These are phyloP conservation scores for Heliconius erato DNA, from an alignment of 2,888 invertebrate species.

Conservation along the genomic window DNA sequence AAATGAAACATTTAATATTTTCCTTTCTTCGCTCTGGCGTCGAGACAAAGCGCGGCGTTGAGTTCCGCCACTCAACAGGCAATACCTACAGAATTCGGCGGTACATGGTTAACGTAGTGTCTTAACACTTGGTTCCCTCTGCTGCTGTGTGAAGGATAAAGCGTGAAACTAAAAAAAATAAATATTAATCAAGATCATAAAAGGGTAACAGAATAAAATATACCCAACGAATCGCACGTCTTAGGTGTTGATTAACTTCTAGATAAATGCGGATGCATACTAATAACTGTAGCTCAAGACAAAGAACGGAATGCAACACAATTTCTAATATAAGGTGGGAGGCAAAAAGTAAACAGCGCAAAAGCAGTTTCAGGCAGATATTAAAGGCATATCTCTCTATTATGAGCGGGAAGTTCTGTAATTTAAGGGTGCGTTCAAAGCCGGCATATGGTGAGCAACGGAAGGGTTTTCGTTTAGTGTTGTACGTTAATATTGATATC, in stretches of 20 bases:
- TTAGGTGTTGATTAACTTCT: conserved; percentile 36
- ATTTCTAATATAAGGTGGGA: conserved; percentile 80
- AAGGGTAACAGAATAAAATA: not conserved
- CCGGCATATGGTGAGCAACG: conserved; percentile 78
- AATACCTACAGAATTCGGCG: not conserved
- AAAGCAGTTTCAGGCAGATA: conserved; percentile 82
- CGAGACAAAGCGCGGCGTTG: not conserved
- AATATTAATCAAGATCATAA: too few species aligned
- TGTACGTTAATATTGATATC: conserved; percentile 53
- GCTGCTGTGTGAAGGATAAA: not conserved
- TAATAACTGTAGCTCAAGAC: conserved; percentile 48
- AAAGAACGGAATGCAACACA: conserved; percentile 56
- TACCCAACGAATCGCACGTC: not conserved
- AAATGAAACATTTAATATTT: not conserved
- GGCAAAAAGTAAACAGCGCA: conserved; percentile 82
- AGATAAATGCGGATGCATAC: conserved; percentile 43
- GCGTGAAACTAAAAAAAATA: not conserved
- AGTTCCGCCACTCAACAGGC: not conserved
- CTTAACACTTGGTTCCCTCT: not conserved
- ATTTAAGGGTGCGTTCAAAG: conserved; percentile 81
- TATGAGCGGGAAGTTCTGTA: conserved; percentile 85
- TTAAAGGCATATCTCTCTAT: conserved; percentile 86
- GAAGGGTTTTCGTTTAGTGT: conserved; percentile 68
- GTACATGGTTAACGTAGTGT: not conserved
- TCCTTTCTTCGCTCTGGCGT: not conserved